phyloP scores from a whole-genome alignment of 2,797 vertebrate species.

The Lemur catta region DNA sequence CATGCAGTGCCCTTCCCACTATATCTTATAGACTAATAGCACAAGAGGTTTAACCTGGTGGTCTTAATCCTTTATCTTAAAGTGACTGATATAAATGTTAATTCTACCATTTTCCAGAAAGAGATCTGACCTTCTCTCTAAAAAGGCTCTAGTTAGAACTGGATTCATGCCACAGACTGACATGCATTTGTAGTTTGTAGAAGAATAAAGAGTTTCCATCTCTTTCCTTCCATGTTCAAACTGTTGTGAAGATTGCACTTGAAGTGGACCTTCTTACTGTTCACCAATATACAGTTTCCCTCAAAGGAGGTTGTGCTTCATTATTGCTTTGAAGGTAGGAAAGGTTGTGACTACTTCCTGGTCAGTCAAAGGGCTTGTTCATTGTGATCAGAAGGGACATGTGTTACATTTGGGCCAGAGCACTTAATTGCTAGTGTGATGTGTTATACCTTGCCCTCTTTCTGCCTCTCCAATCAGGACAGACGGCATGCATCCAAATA shows the following conservation, averaged over 20 bases:
- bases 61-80: slow-evolving; percentile 48
- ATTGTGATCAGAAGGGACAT: neutral
- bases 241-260: neutral
- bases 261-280: neutral
- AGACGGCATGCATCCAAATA: neutral
- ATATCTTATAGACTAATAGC: slow-evolving; percentile 21
- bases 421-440: neutral
- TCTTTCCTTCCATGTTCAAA: neutral
- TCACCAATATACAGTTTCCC: neutral
- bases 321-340: neutral
- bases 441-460: neutral
- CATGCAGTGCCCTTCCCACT: neutral
- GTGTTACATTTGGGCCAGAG: neutral
- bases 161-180: slow-evolving; percentile 15
- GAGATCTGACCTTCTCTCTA: slow-evolving; percentile 41
- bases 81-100: slow-evolving; percentile 54
- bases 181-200: neutral
- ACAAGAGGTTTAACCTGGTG: slow-evolving; percentile 10
- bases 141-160: slow-evolving; percentile 27
- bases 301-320: neutral
- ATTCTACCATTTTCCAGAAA: slow-evolving; percentile 58
- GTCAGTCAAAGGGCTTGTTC: neutral
- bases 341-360: neutral
- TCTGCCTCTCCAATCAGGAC: neutral
- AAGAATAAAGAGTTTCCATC: slow-evolving; percentile 1